Base-by-base conservation (phyloP, 2,797 vertebrate genomes). In the Rhinoraja longicauda region DNA sequence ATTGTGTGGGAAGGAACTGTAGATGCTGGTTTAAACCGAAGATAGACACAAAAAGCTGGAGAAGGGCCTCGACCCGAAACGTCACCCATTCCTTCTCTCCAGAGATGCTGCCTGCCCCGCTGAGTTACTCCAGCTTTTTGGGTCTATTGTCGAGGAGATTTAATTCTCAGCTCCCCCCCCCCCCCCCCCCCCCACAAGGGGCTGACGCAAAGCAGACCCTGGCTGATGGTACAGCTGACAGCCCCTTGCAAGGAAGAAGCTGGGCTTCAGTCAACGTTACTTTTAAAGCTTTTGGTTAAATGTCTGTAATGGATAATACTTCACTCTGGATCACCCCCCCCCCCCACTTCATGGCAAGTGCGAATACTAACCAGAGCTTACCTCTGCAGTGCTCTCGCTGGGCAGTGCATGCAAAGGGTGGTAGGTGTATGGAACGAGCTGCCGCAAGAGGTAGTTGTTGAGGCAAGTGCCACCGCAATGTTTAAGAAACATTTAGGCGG, bases 211-310 rank as follows among this genome's bases (percentile, higher is more conserved):
- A 62, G 57, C 29, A 86, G 13, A 17, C 1, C 53, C 57, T n/a
- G 26, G 10, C 45, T 57, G 29, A 24, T 6, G 4, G 13, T 9
- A 62, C 53, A 59, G 81, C 81, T 84, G 81, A 59, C 82, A 86
- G 57, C 57, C n/a, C 29, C 59, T 86, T 62, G 82, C n/a, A 13
- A 86, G 29, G 57, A 57, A 62, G 29, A 62, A 64, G n/a, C 82
- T 86, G 57, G 82, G 86, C 59, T 12, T 12, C 26, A 62, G 82
- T 86, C 82, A 86, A 86, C 12, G 2, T 32, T n/a, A 19, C 81
- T 84, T 59, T 62, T 84, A 29, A 84, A 84, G 29, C 82, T 86
- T 13, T 86, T 62, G 82, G 57, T n/a, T 86, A 86, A 62, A 86
- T 86, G 84, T 84, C 53, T 84, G 59, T 29, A 17, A 86, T 86